Base-by-base conservation (phyloP, 2,888 invertebrate species). In the Agrochola litura region DNA sequence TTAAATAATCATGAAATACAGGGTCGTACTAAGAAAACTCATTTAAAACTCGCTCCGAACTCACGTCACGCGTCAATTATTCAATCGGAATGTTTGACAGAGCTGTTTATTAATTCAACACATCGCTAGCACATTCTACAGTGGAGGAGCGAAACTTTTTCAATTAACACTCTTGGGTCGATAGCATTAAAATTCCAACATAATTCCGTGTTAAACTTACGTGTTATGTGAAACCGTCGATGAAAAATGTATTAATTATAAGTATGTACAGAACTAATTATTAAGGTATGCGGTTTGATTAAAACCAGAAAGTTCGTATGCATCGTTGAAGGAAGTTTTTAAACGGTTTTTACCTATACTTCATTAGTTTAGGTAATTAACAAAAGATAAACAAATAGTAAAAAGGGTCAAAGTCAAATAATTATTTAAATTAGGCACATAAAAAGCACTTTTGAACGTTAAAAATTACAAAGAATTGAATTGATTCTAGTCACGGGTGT, bases 141-240 rank as follows among this genome's bases (percentile, higher is more conserved):
- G 88, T 89, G 88, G 88, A 85, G 84, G 87, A 84, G 82, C 86
- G 86, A 93, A 96, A 96, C 91, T 96, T 96, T 96, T 96, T 95
- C 95, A 96, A 96, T 96, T 96, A 96, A 94, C 92, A 91, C 89
- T 91, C 91, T 90, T 88, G 88, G 91, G 91, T 92, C 92, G 92
- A 93, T 94, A 89, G 89, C 93, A 94, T 95, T 95, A 93, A 95
- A 95, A 95, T 95, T 95, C 94, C 93, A 88, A 91, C 91, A 91
- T 92, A 92, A 94, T 94, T 93, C 92, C 90, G 43, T 4, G 90
- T 90, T 84, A 88, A 89, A 88, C 84, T 91, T 91, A 91, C 87
- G 88, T 90, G 90, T 89, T 88, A 85, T 85, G 86, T 80, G 89
- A 86, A 89, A 61, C 73, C 67, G 37, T 88, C 87, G 85, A 89